Conservation (phyloP, 2,797 vertebrate species). For the Botia kubotai region DNA sequence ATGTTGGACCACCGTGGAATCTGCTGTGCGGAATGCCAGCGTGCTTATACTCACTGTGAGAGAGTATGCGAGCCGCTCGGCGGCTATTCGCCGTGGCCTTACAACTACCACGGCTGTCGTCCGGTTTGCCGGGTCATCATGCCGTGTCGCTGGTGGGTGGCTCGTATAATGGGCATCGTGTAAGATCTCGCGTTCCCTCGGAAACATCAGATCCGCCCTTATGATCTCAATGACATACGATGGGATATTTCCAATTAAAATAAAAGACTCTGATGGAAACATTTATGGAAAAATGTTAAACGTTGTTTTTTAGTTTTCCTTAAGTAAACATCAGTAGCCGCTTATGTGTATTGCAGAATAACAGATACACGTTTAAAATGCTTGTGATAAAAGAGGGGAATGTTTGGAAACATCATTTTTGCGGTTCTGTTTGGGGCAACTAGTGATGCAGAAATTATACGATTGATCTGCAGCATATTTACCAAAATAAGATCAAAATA, state of each 20-base stretch:
- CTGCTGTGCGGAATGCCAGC: conserved; percentile 90
- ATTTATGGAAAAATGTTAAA: not conserved
- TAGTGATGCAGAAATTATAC: not conserved
- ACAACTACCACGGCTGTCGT: conserved; percentile 89
- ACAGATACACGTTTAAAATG: not conserved
- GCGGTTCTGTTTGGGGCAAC: not conserved
- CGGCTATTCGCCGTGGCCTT: conserved; percentile 89
- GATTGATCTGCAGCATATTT: not conserved
- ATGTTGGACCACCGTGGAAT: conserved; percentile 93
- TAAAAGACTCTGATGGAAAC: not conserved
- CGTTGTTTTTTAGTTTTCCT: not conserved
- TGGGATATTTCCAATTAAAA: not conserved
- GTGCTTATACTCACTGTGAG: conserved; percentile 91
- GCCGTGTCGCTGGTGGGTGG: conserved; percentile 97
- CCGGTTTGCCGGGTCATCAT: conserved; percentile 89
- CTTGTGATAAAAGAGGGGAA: too few relatives aligned
- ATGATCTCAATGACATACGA: not conserved
- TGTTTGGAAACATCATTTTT: not conserved
- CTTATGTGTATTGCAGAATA: not conserved
- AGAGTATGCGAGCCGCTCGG: conserved; percentile 89
- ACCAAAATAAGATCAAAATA: not conserved
- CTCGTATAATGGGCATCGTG: conserved; percentile 88
- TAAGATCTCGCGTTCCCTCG: conserved; percentile 64
- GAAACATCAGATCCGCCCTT: not conserved
- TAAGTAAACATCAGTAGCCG: not conserved